Base-by-base conservation (phyloP, 2,113 vertebrate species). In the Poeciliopsis occidentalis region DNA sequence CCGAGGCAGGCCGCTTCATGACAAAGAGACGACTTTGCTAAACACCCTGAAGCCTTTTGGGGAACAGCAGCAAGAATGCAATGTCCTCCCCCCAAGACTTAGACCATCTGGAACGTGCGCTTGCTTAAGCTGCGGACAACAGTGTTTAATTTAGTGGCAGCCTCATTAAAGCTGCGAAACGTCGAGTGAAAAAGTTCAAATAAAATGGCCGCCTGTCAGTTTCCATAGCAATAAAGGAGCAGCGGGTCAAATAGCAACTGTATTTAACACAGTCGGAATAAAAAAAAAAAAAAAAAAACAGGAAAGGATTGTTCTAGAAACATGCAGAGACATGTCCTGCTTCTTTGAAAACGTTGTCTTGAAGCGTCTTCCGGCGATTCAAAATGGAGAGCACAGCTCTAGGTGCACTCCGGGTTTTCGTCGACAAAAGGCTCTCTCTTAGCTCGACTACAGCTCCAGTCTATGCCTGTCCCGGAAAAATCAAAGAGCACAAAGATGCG, bases 381-480 rank as follows among this genome's bases (percentile, higher is more conserved):
- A 51, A 83, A 84, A 82, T 3, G 22, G 67, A 75, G 76, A 80
- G 75, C 77, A 78, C 68, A 67, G 30, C 69, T 71, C 31, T 86
- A 85, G 85, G 87, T 87, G 62, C 79, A 71, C 12, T 86, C 79
- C 75, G 37, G 60, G 54, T 61, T 64, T 37, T 44, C 29, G 64
- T 22, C 77, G 91, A 93, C 91, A 94, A 91, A 94, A 90, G 79
- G 41, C 83, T 91, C 88, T 87, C 81, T 88, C 81, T 89, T 82
- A 68, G 75, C 54, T 78, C 3, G 3, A 63, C 72, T 79, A 67
- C 51, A 66, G 87, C 77, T 81, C 73, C 82, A 37, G 80, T 78
- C 79, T 84, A 26, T 86, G 64, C 15, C 41, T 83, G 81, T 66
- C 60, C 66, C 30, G 30, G 22, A 71, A 81, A 87, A 83, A 87